Evolutionary conservation across 2,113 vertebrate genomes (phyloP).

Genomic region (Lophotis ruficrista): DNA sequence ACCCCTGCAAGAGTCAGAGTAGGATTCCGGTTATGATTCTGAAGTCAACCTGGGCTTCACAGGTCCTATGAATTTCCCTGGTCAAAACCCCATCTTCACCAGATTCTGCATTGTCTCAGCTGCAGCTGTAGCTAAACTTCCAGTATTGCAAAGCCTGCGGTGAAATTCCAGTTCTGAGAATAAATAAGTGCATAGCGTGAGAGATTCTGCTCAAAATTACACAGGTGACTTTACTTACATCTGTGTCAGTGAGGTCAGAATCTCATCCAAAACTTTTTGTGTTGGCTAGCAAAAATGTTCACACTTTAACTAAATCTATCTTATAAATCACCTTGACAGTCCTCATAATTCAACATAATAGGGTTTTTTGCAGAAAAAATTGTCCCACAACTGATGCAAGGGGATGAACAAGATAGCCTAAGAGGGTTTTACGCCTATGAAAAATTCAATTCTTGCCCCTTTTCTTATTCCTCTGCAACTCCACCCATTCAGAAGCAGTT

Average conservation of each 20-base stretch:
- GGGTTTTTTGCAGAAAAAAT: constrained; percentile 32
- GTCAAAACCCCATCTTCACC: background rate
- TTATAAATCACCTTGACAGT: constrained; percentile 63
- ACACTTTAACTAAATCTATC: constrained; percentile 13
- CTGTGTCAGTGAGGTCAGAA: background rate
- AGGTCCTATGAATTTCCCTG: background rate
- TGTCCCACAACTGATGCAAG: constrained; percentile 24
- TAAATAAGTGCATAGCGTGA: background rate
- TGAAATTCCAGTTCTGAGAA: background rate
- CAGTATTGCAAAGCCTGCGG: background rate
- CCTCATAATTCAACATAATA: constrained; percentile 57
- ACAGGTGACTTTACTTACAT: constrained; percentile 22
- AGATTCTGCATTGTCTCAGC: background rate
- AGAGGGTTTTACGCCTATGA: background rate
- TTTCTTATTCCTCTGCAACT: background rate
- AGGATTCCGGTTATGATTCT: background rate
- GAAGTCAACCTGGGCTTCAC: background rate
- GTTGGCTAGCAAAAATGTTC: constrained; percentile 30
- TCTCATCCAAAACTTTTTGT: constrained; percentile 24
- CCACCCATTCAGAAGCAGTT: background rate
- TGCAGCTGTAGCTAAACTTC: background rate
- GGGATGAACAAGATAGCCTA: constrained; percentile 38
- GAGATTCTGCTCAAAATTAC: background rate
- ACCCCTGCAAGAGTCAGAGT: background rate
- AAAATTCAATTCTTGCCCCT: background rate